Base-by-base conservation (phyloP, 2,797 vertebrate species). In the Eulemur rubriventer region DNA sequence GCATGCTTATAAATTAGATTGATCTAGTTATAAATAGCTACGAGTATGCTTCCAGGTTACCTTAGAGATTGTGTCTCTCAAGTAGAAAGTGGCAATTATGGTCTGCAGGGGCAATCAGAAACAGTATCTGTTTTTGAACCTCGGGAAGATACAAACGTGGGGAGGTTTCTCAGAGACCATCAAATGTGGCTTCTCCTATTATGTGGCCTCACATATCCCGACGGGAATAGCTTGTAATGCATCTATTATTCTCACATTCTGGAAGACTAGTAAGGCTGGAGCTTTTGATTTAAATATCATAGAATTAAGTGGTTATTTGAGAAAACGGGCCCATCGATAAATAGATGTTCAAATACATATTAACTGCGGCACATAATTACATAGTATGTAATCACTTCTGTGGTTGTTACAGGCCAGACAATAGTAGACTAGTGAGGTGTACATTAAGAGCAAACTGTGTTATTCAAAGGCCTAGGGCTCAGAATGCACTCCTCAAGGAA, bases 351-450 rank as follows among this genome's bases (percentile, higher is more conserved):
- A 97, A 98, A 96, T 83, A 80, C 84, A 28, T 46, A 96, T 96
- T 98, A 97, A 97, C 88, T 82, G 73, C 82, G 78, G 96, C 70
- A 96, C 97, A 97, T 82, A 97, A 97, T 98, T 98, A 98, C 76
- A 81, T 41, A 93, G 83, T 28, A 85, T 97, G 95, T 97, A 98
- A 98, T 98, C 95, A 98, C 82, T 65, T 93, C 91, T 95, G 97
- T 97, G 83, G 97, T 96, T 97, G 89, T 95, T 98, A 92, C 59
- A 91, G 75, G 72, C 22, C 50, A 96, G 91, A 89, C 90, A 98
- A 98, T 83, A 96, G 89, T 75, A 97, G 89, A 48, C 81, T 96
- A 91, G 83, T 67, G 97, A 96, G 67, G 73, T 84, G 91, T 98
- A 97, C 94, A 97, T 97, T 97, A 98, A 93, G 35, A 92, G 94